Conservation (phyloP, 2,797 vertebrate genomes). For the Ceryle rudis region DNA sequence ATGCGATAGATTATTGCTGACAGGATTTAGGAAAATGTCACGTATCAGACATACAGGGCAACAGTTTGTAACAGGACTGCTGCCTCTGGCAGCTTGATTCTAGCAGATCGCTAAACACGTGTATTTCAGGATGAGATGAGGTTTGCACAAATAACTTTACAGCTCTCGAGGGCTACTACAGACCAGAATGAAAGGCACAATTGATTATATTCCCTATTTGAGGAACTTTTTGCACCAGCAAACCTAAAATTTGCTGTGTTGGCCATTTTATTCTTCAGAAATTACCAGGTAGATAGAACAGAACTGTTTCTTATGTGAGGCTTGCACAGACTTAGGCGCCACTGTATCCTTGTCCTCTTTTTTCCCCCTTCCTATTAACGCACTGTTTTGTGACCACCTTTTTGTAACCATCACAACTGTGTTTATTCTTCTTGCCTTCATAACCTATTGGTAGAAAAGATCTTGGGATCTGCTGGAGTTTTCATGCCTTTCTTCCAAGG, state of each 20-base stretch:
- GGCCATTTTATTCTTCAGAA: background rate
- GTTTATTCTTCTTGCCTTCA: background rate
- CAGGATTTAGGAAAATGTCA: slow-evolving; percentile 46
- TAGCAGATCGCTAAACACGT: slow-evolving; percentile 2
- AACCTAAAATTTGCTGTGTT: background rate
- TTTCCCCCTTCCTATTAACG: background rate
- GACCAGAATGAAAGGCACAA: background rate
- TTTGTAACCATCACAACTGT: background rate
- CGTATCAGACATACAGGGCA: background rate
- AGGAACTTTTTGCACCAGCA: background rate
- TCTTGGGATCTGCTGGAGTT: fast-evolving
- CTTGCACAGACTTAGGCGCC: background rate
- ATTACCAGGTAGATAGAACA: background rate
- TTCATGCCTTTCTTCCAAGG: background rate
- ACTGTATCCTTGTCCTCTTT: background rate
- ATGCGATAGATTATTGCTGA: slow-evolving; percentile 15
- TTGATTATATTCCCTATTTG: background rate
- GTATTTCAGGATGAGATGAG: slow-evolving; percentile 18
- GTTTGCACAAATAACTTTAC: slow-evolving; percentile 6
- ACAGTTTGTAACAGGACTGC: background rate
- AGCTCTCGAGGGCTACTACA: background rate
- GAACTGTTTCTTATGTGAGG: background rate
- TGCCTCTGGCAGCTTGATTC: slow-evolving; percentile 39
- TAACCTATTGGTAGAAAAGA: background rate
- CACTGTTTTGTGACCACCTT: background rate